A percentile compares a stretch with the other conserved stretches of the same genome.
These are phyloP conservation scores for Masticophis lateralis DNA, from an alignment of 2,797 vertebrate species.

Conservation along the genomic window DNA sequence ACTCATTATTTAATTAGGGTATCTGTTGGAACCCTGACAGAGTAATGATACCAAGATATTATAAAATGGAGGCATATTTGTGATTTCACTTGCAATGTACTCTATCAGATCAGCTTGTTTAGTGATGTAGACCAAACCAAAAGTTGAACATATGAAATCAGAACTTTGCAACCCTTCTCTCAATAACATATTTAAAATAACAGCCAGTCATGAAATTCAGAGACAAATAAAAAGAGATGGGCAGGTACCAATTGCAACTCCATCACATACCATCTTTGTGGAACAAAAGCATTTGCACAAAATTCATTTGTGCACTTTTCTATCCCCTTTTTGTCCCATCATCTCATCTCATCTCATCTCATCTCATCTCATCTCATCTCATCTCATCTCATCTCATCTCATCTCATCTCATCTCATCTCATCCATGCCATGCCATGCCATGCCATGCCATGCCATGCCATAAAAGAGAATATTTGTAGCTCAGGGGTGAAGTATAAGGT, in stretches of 20 bases:
- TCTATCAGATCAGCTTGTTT: neutral
- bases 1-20: too few relatives aligned
- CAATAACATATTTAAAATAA: neutral
- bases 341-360: neutral
- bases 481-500: too few relatives aligned
- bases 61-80: neutral
- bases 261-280: neutral
- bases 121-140: neutral
- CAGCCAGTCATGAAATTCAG: neutral
- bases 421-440: too few relatives aligned
- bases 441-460: too few relatives aligned
- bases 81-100: neutral
- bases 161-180: neutral
- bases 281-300: neutral
- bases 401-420: too few relatives aligned
- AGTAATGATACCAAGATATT: neutral
- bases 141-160: neutral
- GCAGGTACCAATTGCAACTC: neutral
- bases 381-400: neutral
- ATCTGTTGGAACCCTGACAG: too few relatives aligned
- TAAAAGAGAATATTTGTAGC: too few relatives aligned
- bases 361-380: too few relatives aligned
- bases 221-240: neutral
- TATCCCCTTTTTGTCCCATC: neutral
- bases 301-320: neutral